Conservation (phyloP, 2,888 invertebrate genomes). For the Escarpia spicata region DNA sequence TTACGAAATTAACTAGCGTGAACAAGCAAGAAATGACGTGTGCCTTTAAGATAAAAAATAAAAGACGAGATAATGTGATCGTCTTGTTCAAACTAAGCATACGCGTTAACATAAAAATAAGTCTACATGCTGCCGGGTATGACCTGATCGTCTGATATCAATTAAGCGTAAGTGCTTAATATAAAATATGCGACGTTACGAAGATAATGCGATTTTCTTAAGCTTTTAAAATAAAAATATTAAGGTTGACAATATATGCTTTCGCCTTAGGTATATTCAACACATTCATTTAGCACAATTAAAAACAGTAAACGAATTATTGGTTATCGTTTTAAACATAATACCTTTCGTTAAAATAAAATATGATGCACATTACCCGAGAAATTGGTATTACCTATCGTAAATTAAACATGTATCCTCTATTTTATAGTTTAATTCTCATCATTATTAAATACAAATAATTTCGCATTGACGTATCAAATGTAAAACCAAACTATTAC, state of each 20-base stretch:
- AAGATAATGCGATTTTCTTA: not conserved
- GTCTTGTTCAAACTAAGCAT: no score
- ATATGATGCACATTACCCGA: not conserved
- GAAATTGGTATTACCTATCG: not conserved
- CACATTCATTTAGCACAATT: no score
- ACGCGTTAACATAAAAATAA: no score
- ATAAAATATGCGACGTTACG: not conserved
- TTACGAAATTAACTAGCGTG: no score
- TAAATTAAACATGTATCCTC: not conserved
- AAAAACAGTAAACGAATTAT: no score
- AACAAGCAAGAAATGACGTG: no score
- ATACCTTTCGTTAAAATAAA: not conserved
- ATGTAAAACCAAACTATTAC: not conserved
- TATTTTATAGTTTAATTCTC: not conserved
- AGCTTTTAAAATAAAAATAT: not conserved
- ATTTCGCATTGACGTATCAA: not conserved
- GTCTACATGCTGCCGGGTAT: not conserved
- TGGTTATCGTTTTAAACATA: not conserved
- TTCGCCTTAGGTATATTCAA: not conserved
- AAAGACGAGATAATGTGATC: no score
- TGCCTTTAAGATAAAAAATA: no score
- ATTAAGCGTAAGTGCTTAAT: not conserved
- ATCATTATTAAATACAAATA: not conserved
- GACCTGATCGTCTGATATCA: no score
- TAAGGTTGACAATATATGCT: not conserved